These are phyloP conservation scores for Asteroscopus sphinx DNA, from an alignment of 2,888 invertebrate genomes.

Conservation along the genomic window DNA sequence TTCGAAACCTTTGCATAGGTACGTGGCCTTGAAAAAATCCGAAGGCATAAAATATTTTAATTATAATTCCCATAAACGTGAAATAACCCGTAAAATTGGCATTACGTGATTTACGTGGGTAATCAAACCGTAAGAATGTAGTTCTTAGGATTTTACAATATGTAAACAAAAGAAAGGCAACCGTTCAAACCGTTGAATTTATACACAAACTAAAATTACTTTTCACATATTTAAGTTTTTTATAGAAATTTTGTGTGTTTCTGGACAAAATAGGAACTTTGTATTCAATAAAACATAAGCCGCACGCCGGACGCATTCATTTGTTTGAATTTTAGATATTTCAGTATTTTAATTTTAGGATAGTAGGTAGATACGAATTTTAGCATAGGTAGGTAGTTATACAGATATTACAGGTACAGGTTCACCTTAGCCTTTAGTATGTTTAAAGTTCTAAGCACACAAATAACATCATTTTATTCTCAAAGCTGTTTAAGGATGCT, in stretches of 20 bases:
- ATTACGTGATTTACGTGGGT: constrained; percentile 4
- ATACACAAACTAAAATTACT: neutral
- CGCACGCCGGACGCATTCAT: too few species aligned
- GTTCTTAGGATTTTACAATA: neutral
- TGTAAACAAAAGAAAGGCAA: neutral
- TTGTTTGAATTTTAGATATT: too few species aligned
- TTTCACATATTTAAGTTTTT: neutral
- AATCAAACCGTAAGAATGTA: neutral
- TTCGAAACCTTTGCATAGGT: neutral
- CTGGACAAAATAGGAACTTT: too few species aligned
- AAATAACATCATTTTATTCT: neutral
- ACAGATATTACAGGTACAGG: too few species aligned
- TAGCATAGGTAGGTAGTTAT: too few species aligned
- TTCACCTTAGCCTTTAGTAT: neutral
- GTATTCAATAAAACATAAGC: too few species aligned
- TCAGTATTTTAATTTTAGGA: too few species aligned
- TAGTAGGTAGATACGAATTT: too few species aligned
- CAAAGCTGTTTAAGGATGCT: constrained; percentile 22
- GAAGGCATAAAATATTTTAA: constrained; percentile 38
- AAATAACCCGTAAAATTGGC: constrained; percentile 43
- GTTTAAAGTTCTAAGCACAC: neutral
- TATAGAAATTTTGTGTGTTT: too few species aligned
- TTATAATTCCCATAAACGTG: constrained; percentile 42
- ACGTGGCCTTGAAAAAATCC: constrained; percentile 24
- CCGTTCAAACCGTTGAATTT: too few species aligned